Conservation (phyloP, 2,113 vertebrate genomes). For the Antechinus stuartii region DNA sequence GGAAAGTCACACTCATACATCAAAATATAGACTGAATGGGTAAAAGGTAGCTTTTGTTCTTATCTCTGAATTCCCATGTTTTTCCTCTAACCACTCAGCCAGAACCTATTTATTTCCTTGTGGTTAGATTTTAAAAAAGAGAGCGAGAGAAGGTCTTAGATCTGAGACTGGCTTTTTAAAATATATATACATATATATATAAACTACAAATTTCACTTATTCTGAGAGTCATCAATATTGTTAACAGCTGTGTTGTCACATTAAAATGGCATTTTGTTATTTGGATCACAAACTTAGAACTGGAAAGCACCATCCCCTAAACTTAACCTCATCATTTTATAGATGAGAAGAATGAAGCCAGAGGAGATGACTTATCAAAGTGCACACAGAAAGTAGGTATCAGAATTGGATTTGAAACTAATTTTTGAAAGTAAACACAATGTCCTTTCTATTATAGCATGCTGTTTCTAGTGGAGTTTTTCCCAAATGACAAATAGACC, state of each 20-base stretch:
- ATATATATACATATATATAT: conserved; percentile 8
- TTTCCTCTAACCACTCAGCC: conserved; percentile 62
- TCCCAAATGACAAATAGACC: background rate
- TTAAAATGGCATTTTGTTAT: conserved; percentile 39
- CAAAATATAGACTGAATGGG: background rate
- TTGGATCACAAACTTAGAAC: background rate
- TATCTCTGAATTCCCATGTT: conserved; percentile 63
- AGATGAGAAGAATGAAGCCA: background rate
- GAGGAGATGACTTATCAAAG: background rate
- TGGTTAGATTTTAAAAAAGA: conserved; percentile 81
- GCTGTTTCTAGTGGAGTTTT: background rate
- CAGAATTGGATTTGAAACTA: background rate
- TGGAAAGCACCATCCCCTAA: background rate
- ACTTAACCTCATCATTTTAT: background rate
- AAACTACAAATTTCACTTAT: conserved; percentile 79
- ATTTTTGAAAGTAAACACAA: background rate
- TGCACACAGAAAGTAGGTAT: background rate
- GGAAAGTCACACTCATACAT: background rate
- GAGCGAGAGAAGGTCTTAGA: conserved; percentile 26
- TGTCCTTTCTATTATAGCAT: background rate
- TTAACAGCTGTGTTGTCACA: conserved; percentile 55
- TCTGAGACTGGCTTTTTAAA: conserved; percentile 71
- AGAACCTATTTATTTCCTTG: conserved; percentile 69
- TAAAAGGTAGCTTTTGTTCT: conserved; percentile 29
- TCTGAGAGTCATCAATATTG: conserved; percentile 73